phyloP scores from a whole-genome alignment of 2,888 invertebrate genomes.

The Allygus modestus region DNA sequence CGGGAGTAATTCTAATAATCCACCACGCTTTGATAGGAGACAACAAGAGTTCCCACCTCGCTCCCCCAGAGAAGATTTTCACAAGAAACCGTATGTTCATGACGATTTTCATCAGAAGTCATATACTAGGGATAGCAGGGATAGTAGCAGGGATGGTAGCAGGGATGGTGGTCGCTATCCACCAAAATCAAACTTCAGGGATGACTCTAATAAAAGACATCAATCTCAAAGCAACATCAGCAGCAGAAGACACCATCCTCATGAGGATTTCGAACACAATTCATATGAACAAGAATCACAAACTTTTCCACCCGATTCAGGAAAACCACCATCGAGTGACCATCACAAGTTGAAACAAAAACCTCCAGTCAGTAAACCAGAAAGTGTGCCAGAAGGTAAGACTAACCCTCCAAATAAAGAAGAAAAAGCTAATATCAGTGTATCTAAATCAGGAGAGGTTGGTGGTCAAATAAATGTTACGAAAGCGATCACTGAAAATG shows the following conservation, averaged over 20 bases:
- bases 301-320: neutral
- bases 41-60: constrained; percentile 19
- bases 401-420: neutral
- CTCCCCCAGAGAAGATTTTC: constrained; percentile 22
- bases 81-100: constrained; percentile 25
- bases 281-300: constrained; percentile 10
- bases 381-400: neutral
- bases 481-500: neutral
- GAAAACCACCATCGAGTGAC: neutral
- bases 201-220: constrained; percentile 13
- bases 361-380: neutral
- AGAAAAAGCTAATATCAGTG: neutral
- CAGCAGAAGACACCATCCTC: constrained; percentile 31
- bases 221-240: neutral
- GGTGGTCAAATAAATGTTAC: neutral
- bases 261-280: neutral
- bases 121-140: neutral
- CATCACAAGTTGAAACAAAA: neutral
- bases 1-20: neutral
- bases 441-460: neutral
- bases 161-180: constrained; percentile 4
- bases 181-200: constrained; percentile 15
- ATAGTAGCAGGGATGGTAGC: too few species aligned
- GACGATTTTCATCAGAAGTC: constrained; percentile 36
- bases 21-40: constrained; percentile 40